Base-by-base conservation (phyloP, 1,140 invertebrate species). In the Chelonus insularis region DNA sequence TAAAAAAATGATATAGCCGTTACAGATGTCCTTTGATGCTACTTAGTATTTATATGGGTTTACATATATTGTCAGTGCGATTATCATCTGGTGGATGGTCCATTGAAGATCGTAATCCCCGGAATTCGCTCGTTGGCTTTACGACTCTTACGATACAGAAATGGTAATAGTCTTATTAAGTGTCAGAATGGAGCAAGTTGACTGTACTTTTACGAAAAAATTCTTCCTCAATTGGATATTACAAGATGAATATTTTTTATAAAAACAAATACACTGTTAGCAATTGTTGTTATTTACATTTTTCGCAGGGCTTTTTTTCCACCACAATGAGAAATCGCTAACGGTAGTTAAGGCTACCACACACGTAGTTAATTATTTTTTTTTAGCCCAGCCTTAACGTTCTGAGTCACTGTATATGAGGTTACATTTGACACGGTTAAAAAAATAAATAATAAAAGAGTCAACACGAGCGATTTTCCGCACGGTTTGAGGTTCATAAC, bases 381-480 rank as follows among this genome's bases (percentile, higher is more conserved):
- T 21, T 21, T 16, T 20, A 36, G 37, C 11, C 7, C n/a, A 23
- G 21, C 12, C 4, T 23, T 25, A 9, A 39, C 34, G 29, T 25
- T 29, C 20, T 48, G 18, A 37, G 7, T 37, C 52, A 39, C 36
- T 8, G 14, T 20, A 18, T 34, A 34, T 37, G 52, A 11, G 20
- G 36, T 29, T 43, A 43, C 41, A 32, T 45, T 43, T 45, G 20
- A 57, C 37, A 43, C 41, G 55, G 55, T 32, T 18, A 45, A 20
- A 57, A 52, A 52, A 52, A 16, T 36, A 57, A 45, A 47, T 20
- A 61, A 47, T 18, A 14, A 41, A 29, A 43, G 6, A 29, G n/a
- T n/a, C 6, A 14, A 18, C 25, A 54, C 65, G 63, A 63, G 65
- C 51, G 66, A 69, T 70, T 72, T 72, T 72, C 55, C 63, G 65